Base-by-base conservation (phyloP, 2,888 invertebrate species). In the Criorhina ranunculi region DNA sequence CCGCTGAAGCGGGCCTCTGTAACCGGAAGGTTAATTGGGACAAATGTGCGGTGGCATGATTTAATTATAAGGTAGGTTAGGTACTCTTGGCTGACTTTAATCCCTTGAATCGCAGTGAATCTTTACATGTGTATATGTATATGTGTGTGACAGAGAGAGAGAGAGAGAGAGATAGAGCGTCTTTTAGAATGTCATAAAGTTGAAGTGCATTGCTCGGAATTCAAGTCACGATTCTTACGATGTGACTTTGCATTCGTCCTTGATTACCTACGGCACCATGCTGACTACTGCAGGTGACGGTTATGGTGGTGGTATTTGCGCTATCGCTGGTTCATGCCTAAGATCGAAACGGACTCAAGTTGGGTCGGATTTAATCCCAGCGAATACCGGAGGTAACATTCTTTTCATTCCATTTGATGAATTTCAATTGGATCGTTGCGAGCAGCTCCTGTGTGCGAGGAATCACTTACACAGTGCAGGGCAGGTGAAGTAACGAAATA, bases 191-290 rank as follows among this genome's bases (percentile, higher is more conserved):
- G 9, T 0, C 11, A 31, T 15, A 57, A 35, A 51, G 15, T 60
- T 35, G 42, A 62, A 76, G 60, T 64, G 57, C 57, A 60, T 35
- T 53, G 33, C 24, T 60, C 33, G 15, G 42, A 24, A 78, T 73
- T 78, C 66, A 24, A 55, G 78, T 53, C 82, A 82, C 72, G 78
- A 67, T 53, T 72, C 44, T 15, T 53, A 12, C 64, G 15, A 82
- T 82, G 72, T 67, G 69, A 76, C 69, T 75, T 73, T 66, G 59
- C 62, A 73, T 73, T 79, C 37, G 70, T 70, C 51, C 81, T 81
- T 64, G 70, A 77, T 76, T 81, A 69, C 51, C 40, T 57, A 51
- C 35, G 40, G 60, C 33, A 64, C 24, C 17, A n/a, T 24, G 15
- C 31, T 60, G 33, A 24, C 24, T 64, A n/a, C 15, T 35, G 35